These are phyloP conservation scores for Donacobius atricapilla DNA, from an alignment of 2,113 vertebrate species.

Conservation along the genomic window DNA sequence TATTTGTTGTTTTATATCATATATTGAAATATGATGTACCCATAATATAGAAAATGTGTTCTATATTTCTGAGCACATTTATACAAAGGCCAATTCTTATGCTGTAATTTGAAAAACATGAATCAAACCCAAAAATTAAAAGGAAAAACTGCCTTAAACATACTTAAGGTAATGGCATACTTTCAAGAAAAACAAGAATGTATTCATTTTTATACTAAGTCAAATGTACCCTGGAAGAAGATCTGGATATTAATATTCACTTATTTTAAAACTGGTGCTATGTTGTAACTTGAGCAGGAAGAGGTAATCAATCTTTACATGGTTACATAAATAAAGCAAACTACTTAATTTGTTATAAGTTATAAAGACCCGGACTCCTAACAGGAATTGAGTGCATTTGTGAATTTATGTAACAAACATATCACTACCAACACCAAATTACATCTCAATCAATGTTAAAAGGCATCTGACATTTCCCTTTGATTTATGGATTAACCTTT, in stretches of 20 bases:
- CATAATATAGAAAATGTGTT: conserved; percentile 29
- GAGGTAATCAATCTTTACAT: conserved; percentile 10
- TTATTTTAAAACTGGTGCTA: neutral
- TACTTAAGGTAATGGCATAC: neutral
- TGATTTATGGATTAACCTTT: conserved; percentile 81
- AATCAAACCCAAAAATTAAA: neutral
- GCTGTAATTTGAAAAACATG: conserved; percentile 33
- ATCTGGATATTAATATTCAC: neutral
- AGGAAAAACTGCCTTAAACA: neutral
- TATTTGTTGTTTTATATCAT: conserved; percentile 38
- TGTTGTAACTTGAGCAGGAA: neutral
- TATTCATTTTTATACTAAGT: neutral
- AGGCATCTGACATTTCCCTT: conserved; percentile 75
- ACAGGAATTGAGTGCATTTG: conserved; percentile 7
- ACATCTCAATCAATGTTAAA: conserved; percentile 74
- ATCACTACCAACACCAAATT: conserved; percentile 61
- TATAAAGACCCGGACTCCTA: conserved; percentile 12
- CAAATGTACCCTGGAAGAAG: neutral
- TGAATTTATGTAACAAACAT: conserved; percentile 46
- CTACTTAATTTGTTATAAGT: conserved; percentile 53
- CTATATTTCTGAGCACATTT: neutral
- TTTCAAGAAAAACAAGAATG: neutral
- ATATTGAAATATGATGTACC: conserved; percentile 40
- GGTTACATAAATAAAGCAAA: conserved; percentile 44
- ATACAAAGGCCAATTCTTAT: conserved; percentile 22